Evolutionary conservation across 2,113 vertebrate genomes (phyloP), one percentile per base, ranked within the genome.

Genomic region (Tretioscincus oriximinensis): DNA sequence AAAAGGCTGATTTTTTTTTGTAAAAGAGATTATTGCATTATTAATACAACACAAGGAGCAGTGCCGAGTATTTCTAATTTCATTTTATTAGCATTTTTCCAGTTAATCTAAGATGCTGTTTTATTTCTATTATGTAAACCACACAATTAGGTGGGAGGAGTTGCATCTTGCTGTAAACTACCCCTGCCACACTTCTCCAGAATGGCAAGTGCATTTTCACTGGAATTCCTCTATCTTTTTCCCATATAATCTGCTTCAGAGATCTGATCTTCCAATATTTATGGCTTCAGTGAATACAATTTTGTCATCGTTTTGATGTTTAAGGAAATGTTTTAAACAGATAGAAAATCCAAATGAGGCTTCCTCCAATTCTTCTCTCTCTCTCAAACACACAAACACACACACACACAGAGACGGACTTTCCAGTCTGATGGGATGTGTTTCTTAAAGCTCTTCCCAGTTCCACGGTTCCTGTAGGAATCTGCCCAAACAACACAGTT

Each of bases 401-500:
- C 51, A 51, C 51, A 9, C 51, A 9, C 51, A 41, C 35, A 41
- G 35, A 41, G 35, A 41, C 8, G 91, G 84, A 84, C 90, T 88
- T 91, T 90, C 88, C 58, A 85, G 86, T 86, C 81, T 82, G 82
- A 82, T 84, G 69, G 65, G 83, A 93, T 84, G 6, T 35, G 20
- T 41, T 9, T 80, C 89, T 91, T 90, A 90, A 91, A 88, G 84
- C 90, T 87, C 85, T 89, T 86, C 89, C 92, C 93, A 89, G 86
- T 90, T 92, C 88, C 81, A 86, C 87, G 92, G 92, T 91, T 90
- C 87, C 90, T 45, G 87, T 88, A 94, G 93, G 92, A 95, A 93
- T 92, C 90, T 88, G 92, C 93, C 94, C 93, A 95, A 95, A 93
- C 94, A 95, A 93, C 94, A 93, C 92, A 92, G 93, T 95, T 94